Evolutionary conservation across 2,797 vertebrate genomes (phyloP).

Genomic region (Chrosomus eos): DNA sequence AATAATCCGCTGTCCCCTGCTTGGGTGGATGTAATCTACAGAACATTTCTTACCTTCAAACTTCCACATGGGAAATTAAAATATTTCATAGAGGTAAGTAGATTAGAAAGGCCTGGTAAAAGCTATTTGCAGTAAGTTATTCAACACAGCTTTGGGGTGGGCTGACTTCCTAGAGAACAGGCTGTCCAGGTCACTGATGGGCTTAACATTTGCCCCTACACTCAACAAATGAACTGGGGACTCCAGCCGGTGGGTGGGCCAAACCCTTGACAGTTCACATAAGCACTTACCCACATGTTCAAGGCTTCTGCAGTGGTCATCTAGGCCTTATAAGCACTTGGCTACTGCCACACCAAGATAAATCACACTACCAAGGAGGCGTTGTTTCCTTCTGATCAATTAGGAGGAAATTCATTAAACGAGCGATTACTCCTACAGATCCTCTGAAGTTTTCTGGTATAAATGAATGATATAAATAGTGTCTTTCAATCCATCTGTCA

Average conservation of each 20-base stretch:
- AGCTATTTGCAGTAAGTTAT: conserved; percentile 78
- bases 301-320: conserved; percentile 74
- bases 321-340: conserved; percentile 71
- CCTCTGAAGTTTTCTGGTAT: conserved; percentile 4
- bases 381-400: conserved; percentile 64
- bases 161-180: conserved; percentile 69
- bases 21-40: conserved; percentile 72
- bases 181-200: conserved; percentile 69
- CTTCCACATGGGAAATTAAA: conserved; percentile 66
- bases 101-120: conserved; percentile 64
- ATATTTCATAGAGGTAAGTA: conserved; percentile 69
- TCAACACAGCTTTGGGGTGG: conserved; percentile 66
- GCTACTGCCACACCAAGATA: conserved; percentile 69
- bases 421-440: conserved; percentile 1
- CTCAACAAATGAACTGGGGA: conserved; percentile 57
- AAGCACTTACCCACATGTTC: conserved; percentile 17
- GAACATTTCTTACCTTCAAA: conserved; percentile 70
- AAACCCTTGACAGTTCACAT: conserved; percentile 35
- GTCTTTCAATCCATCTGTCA: conserved; percentile 7
- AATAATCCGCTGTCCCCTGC: conserved; percentile 71
- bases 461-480: conserved; percentile 3
- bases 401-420: conserved; percentile 10
- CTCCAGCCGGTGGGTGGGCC: conserved; percentile 69
- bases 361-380: conserved; percentile 72
- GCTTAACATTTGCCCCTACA: conserved; percentile 58